Base-by-base conservation (phyloP, 2,888 invertebrate genomes). In the Lasius fuliginosus region DNA sequence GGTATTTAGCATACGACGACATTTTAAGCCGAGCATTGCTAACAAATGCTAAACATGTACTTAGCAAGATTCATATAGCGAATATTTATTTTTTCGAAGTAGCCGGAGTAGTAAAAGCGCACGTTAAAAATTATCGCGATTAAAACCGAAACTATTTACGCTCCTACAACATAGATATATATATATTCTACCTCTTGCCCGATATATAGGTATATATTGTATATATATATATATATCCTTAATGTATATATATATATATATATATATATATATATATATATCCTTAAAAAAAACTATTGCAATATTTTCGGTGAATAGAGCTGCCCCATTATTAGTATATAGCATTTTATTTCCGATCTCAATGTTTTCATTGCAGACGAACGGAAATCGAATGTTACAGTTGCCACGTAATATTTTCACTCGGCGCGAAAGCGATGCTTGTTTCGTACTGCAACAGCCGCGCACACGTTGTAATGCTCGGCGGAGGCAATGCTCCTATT, bases 401-500 rank as follows among this genome's bases (percentile, higher is more conserved):
- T 56, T 75, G 42, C 46, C 42, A 27, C 30, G 49, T 36, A 60
- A 62, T 60, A 85, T 71, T 67, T 71, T 83, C 62, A 18, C 40
- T 58, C 64, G 46, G 67, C 15, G 71, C 53, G 36, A 75, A 62
- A 62, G 62, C 82, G 62, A 65, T 64, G 71, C 76, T 82, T 82
- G 82, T 82, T 84, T 60, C 71, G 46, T 68, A 23, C 62, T 68
- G 49, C 85, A 84, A 82, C 85, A 68, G 46, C 73, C 84, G 76
- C 64, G 69, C 73, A 68, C 75, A 84, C 86, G 79, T 76, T 53
- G 76, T 85, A 85, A 87, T 87, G 83, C 74, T 65, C 64, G 77
- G 77, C 74, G 86, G 77, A 84, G 86, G 86, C 85, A 85, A 87
- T 86, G 88, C 86, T 87, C 90, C 88, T 90, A 87, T 91, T 90